A percentile compares a stretch with the other conserved stretches of the same genome.
phyloP scores from a whole-genome alignment of 1,140 invertebrate genomes.

The Metopolophium dirhodum region DNA sequence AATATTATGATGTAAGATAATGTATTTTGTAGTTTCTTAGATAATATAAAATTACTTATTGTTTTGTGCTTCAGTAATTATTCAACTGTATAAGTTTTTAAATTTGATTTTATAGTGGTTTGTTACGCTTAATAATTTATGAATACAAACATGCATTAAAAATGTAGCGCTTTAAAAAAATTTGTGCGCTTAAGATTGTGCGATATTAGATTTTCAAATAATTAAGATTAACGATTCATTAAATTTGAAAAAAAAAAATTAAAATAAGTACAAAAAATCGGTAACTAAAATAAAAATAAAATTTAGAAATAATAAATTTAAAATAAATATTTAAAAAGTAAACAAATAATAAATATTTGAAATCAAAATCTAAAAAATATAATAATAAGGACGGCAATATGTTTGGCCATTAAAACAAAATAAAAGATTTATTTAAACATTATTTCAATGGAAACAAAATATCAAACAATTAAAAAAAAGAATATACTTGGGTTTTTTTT shows the following conservation, averaged over 20 bases:
- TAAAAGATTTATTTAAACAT: neutral
- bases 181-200: constrained; percentile 20
- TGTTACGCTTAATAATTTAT: neutral
- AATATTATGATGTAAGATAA: neutral
- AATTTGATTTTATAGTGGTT: neutral
- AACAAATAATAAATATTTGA: constrained; percentile 39
- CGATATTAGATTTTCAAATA: neutral
- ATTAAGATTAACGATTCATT: constrained; percentile 34
- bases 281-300: constrained; percentile 35
- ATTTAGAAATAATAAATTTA: constrained; percentile 31
- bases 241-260: constrained; percentile 21
- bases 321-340: constrained; percentile 45
- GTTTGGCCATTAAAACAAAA: constrained; percentile 38
- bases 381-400: constrained; percentile 45
- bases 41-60: neutral
- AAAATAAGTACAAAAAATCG: constrained; percentile 8
- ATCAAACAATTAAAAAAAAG: neutral
- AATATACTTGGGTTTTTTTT: neutral
- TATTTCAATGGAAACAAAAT: constrained; percentile 32
- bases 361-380: constrained; percentile 24
- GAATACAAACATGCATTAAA: neutral
- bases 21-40: neutral
- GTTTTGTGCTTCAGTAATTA: neutral
- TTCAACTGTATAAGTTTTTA: neutral
- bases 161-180: neutral